A percentile compares a stretch with the other conserved stretches of the same genome.
Evolutionary conservation across 2,797 vertebrate species (phyloP).

Genomic region (Geotrypetes seraphini): DNA sequence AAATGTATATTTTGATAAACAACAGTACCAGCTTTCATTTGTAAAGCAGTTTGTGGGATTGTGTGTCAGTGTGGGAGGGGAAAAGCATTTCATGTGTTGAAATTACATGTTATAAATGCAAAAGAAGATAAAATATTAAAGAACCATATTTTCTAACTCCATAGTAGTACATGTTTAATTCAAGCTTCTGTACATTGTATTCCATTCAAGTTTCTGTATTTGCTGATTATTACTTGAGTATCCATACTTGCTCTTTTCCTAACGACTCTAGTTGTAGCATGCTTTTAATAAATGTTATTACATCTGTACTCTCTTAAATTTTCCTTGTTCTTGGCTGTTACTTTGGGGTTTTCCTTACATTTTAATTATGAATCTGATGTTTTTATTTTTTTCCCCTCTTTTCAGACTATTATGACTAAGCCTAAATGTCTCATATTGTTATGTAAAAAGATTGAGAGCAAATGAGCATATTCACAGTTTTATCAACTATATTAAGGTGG

Average conservation of each 20-base stretch:
- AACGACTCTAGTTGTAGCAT: conserved; percentile 65
- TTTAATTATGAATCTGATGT: conserved; percentile 27
- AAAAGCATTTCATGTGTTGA: conserved; percentile 54
- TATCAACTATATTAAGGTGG: too few relatives aligned
- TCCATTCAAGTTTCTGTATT: conserved; percentile 49
- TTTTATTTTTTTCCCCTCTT: conserved; percentile 6
- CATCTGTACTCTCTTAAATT: conserved; percentile 54
- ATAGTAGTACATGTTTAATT: conserved; percentile 66
- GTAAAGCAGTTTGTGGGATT: conserved; percentile 59
- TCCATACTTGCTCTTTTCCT: conserved; percentile 52
- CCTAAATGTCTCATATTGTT: conserved; percentile 14
- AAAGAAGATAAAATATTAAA: conserved; percentile 73
- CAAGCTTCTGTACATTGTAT: conserved; percentile 55
- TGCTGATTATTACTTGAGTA: conserved; percentile 49
- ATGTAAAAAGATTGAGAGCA: not conserved
- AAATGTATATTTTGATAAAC: conserved; percentile 73
- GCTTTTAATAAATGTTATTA: conserved; percentile 75
- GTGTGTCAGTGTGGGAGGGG: conserved; percentile 20
- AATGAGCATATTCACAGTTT: too few relatives aligned
- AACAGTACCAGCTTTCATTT: conserved; percentile 69
- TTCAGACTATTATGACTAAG: conserved; percentile 10
- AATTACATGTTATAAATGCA: conserved; percentile 64
- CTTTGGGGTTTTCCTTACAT: conserved; percentile 30
- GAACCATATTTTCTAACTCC: conserved; percentile 66
- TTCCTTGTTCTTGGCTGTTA: conserved; percentile 61